Conservation (phyloP, 2,113 vertebrate genomes). For the Hipposideros armiger region DNA sequence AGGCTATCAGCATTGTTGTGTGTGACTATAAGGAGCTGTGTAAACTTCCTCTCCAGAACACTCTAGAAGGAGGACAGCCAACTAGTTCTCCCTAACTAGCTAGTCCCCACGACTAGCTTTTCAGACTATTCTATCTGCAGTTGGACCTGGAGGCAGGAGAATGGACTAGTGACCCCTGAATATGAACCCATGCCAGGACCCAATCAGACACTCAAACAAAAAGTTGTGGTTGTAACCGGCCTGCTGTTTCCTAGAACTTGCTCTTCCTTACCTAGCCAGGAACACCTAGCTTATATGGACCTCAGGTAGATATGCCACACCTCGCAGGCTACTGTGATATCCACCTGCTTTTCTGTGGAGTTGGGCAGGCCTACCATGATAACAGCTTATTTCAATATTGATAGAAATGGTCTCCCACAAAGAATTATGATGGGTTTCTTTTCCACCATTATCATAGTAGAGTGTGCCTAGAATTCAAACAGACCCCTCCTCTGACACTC, state of each 20-base stretch:
- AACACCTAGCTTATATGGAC: background rate
- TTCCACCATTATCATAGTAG: conserved; percentile 80
- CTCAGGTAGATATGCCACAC: background rate
- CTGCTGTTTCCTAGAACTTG: background rate
- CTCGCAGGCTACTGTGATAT: background rate
- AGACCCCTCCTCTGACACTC: conserved; percentile 67
- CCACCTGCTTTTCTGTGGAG: background rate
- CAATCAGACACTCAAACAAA: background rate
- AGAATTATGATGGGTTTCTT: conserved; percentile 84
- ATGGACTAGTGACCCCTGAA: background rate
- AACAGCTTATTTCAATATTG: conserved; percentile 76
- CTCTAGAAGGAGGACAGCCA: background rate
- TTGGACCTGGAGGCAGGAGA: background rate
- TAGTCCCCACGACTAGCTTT: background rate
- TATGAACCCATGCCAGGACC: background rate
- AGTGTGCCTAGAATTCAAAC: conserved; percentile 80
- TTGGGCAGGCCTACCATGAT: background rate
- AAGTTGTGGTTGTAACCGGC: background rate
- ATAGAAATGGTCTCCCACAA: conserved; percentile 76
- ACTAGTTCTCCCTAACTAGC: too few species aligned
- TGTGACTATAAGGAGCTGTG: background rate
- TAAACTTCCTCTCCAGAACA: background rate
- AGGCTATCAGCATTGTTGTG: background rate
- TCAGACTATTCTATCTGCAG: background rate
- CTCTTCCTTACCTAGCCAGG: background rate